Conservation (phyloP, 2,113 vertebrate species). For the Dicerorhinus sumatrensis region DNA sequence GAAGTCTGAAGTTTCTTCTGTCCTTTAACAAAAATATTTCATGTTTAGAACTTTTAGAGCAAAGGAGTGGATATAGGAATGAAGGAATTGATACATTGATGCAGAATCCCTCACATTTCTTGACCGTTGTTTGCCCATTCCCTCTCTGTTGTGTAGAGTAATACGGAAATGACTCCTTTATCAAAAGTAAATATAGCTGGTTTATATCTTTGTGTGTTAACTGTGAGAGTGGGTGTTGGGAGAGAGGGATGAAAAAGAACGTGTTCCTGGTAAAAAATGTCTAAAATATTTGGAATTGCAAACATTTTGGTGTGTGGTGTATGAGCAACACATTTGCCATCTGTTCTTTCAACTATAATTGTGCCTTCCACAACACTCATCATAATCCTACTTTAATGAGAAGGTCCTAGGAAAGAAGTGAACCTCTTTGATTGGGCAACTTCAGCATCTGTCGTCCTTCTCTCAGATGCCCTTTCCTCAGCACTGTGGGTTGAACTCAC, state of each 20-base stretch:
- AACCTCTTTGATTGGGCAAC: fast-evolving
- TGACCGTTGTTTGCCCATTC: background rate
- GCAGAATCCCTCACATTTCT: no score
- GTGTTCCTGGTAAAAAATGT: background rate
- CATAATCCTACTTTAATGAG: background rate
- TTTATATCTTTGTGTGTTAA: background rate
- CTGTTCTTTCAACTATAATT: background rate
- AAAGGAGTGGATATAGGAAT: background rate
- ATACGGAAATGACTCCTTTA: background rate
- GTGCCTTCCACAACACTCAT: background rate
- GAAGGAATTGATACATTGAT: fast-evolving
- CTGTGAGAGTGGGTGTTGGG: background rate
- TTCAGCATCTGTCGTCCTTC: background rate
- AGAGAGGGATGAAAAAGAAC: background rate
- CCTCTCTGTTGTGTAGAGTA: background rate
- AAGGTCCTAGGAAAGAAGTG: background rate
- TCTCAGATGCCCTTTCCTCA: background rate
- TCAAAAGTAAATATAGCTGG: background rate
- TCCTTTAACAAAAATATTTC: background rate
- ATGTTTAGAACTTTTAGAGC: background rate
- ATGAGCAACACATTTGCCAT: background rate
- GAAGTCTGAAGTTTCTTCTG: background rate
- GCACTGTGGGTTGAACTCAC: fast-evolving
- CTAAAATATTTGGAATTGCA: background rate
- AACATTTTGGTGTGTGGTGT: fast-evolving